phyloP scores from a whole-genome alignment of 1,140 invertebrate genomes.

The Rhopalosiphum padi region DNA sequence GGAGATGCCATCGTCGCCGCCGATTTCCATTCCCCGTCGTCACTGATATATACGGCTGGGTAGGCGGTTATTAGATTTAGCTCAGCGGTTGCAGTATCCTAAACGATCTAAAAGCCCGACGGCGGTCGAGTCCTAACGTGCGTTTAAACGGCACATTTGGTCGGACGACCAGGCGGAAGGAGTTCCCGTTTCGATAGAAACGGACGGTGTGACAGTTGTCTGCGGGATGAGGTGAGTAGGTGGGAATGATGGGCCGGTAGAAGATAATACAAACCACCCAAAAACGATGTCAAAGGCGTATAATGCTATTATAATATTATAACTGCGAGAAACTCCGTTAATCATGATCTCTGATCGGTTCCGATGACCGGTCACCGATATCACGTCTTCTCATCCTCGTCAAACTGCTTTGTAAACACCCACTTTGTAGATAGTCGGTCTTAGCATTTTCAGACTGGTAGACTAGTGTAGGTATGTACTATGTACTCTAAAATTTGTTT shows the following conservation, averaged over 20 bases:
- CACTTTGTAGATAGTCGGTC: neutral
- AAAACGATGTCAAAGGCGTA: neutral
- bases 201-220: neutral
- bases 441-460: neutral
- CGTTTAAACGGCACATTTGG: neutral
- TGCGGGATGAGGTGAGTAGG: neutral
- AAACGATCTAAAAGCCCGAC: neutral
- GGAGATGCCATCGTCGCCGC: neutral
- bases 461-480: too few species aligned
- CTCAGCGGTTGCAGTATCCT: neutral
- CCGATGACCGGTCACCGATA: neutral
- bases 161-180: neutral
- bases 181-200: neutral
- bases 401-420: neutral
- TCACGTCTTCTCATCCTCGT: neutral
- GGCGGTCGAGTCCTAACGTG: neutral
- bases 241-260: neutral
- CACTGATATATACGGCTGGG: neutral
- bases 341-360: neutral
- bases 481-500: neutral
- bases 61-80: neutral
- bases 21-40: neutral
- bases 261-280: neutral
- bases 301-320: neutral
- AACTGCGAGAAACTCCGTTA: neutral